These are phyloP conservation scores for Celastrina argiolus DNA, from an alignment of 2,888 invertebrate genomes.

Conservation along the genomic window DNA sequence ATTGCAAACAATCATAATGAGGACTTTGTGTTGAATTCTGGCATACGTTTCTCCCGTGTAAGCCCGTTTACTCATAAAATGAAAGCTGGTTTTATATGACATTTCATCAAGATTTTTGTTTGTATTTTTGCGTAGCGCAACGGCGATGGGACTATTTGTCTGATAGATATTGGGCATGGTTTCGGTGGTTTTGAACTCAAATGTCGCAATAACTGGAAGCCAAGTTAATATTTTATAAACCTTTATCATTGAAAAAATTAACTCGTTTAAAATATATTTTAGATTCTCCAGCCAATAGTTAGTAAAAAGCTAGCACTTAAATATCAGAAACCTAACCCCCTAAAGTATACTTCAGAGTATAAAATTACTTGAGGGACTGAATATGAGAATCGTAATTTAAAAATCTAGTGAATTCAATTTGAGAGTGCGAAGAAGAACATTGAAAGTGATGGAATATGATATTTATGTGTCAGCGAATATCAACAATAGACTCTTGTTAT, in stretches of 20 bases:
- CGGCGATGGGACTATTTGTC: not conserved
- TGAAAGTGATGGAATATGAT: slow-evolving; percentile 12
- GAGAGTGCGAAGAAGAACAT: not conserved
- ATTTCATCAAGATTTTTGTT: not conserved
- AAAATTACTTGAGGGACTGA: not conserved
- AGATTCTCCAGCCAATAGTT: not conserved
- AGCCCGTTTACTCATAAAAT: not conserved
- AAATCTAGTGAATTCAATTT: not conserved
- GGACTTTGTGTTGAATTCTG: slow-evolving; percentile 2
- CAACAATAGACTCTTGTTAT: slow-evolving; percentile 23
- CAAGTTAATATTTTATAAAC: not conserved
- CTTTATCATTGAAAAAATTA: not conserved
- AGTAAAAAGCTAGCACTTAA: not conserved
- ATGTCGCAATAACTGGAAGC: not conserved
- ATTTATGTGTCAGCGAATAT: slow-evolving; percentile 24
- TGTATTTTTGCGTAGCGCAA: not conserved
- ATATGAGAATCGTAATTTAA: not conserved
- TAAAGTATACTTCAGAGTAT: not conserved
- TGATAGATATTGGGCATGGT: not conserved
- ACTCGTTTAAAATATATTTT: not conserved
- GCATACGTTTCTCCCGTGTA: not conserved
- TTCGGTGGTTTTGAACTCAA: not conserved
- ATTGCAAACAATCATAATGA: slow-evolving; percentile 20
- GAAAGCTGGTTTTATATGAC: not conserved
- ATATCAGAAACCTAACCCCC: not conserved